Conservation (phyloP, 2,888 invertebrate species). For the Plagodis dolabraria region DNA sequence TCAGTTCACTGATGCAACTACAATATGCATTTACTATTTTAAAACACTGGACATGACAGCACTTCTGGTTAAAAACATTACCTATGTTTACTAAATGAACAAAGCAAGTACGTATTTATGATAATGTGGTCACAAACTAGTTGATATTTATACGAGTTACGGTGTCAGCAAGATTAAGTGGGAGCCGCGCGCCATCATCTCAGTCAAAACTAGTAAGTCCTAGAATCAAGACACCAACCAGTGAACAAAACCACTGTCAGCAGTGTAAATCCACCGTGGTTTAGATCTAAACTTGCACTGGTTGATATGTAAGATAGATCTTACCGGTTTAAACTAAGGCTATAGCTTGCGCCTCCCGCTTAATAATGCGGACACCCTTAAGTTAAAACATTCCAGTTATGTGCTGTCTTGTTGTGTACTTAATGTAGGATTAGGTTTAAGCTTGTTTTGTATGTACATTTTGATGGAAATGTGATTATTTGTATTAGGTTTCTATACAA, state of each 20-base stretch:
- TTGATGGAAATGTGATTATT: constrained; percentile 74
- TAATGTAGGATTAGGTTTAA: constrained; percentile 56
- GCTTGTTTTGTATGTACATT: constrained; percentile 74
- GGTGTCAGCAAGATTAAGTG: no score
- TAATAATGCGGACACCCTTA: no score
- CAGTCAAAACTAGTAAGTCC: no score
- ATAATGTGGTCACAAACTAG: constrained; percentile 49
- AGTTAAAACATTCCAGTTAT: constrained; percentile 74
- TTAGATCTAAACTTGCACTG: no score
- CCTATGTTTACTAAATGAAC: constrained; percentile 1
- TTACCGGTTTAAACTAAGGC: no score
- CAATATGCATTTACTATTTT: constrained; percentile 73
- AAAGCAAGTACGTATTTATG: constrained; percentile 37
- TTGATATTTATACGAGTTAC: constrained; percentile 25
- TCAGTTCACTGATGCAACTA: constrained; percentile 29
- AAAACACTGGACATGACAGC: constrained; percentile 65
- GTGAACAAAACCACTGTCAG: no score
- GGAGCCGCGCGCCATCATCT: no score
- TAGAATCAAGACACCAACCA: no score
- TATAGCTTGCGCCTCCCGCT: no score
- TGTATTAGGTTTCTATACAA: constrained; percentile 51
- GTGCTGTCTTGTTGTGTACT: constrained; percentile 81
- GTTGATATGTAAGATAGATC: no score
- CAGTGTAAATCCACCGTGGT: no score
- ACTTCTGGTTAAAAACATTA: constrained; percentile 50